Conservation (phyloP, 2,113 vertebrate genomes). For the Dendrocopos noguchii region DNA sequence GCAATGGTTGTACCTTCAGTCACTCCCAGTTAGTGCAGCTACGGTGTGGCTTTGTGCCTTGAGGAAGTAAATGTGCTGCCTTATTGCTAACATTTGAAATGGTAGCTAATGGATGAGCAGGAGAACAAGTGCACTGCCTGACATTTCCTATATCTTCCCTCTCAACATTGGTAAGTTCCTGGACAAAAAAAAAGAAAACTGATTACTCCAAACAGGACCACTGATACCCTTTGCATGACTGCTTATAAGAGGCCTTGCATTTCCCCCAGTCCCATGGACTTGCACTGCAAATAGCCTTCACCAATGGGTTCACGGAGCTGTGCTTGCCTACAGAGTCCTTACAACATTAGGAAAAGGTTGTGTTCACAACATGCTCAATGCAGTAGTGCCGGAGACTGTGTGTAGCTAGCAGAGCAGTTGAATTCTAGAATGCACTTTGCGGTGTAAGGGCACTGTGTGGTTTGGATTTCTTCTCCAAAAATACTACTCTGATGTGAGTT, state of each 20-base stretch:
- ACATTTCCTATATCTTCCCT: background rate
- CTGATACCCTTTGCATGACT: background rate
- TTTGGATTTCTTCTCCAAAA: background rate
- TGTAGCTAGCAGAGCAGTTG: background rate
- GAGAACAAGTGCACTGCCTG: background rate
- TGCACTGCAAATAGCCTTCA: background rate
- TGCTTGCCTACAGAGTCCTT: background rate
- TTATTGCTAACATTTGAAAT: background rate
- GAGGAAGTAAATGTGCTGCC: background rate
- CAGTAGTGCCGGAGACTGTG: background rate
- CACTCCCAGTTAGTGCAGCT: background rate
- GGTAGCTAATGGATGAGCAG: background rate
- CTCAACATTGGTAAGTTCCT: background rate
- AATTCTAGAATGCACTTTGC: background rate
- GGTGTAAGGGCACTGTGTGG: background rate
- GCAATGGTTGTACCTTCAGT: background rate
- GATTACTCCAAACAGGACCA: background rate
- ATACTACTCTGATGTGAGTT: background rate
- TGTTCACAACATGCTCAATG: background rate
- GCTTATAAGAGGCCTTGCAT: background rate
- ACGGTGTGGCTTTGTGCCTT: background rate
- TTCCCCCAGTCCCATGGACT: background rate
- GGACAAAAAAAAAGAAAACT: background rate
- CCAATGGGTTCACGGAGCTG: background rate
- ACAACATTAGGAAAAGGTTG: accelerated